Evolutionary conservation across 1,140 invertebrate genomes (phyloP), one percentile per base, ranked within the genome.

Genomic region (Phymastichus coffea): DNA sequence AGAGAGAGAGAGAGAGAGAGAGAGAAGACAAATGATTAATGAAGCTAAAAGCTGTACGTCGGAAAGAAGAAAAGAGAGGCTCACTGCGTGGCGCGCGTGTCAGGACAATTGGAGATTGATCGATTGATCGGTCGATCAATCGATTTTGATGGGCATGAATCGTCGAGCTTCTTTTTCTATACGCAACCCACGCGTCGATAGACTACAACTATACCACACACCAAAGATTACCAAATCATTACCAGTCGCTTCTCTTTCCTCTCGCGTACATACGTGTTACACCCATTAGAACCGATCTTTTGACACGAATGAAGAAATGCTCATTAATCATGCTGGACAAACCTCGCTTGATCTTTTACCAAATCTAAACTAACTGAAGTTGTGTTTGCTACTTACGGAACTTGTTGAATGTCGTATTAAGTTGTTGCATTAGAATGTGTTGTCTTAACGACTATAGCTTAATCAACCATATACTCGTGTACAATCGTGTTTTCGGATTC

Each of bases 131-230:
- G 22, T 41, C 55, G 54, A 57, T 35, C 44, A 48, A 30, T 40
- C 62, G 49, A 47, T 46, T n/a, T 53, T 47, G 63, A 64, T 57
- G 52, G 63, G 59, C 53, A 47, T 25, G 55, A 61, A 56, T 63
- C 58, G 52, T 57, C 44, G 59, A 51, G 57, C 52, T 47, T 62
- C 28, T 60, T 55, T 66, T 61, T 58, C 51, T 51, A n/a, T n/a
- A n/a, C n/a, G n/a, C n/a, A 54, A 51, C 49, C 15, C 30, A 49
- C 43, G 51, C 53, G 62, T 26, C 20, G n/a, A n/a, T 30, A 12
- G 23, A 22, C 17, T n/a, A 8, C 0, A 6, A 12, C 19, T n/a
- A n/a, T n/a, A n/a, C n/a, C n/a, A n/a, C n/a, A n/a, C n/a, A n/a
- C n/a, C n/a, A n/a, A n/a, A n/a, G n/a, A 26, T 51, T 43, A 51